Evolutionary conservation across 53 echinoderm and acorn worm genomes (phyloP), one percentile per base, ranked within the genome.

Genomic region (Actinopyga echinites): DNA sequence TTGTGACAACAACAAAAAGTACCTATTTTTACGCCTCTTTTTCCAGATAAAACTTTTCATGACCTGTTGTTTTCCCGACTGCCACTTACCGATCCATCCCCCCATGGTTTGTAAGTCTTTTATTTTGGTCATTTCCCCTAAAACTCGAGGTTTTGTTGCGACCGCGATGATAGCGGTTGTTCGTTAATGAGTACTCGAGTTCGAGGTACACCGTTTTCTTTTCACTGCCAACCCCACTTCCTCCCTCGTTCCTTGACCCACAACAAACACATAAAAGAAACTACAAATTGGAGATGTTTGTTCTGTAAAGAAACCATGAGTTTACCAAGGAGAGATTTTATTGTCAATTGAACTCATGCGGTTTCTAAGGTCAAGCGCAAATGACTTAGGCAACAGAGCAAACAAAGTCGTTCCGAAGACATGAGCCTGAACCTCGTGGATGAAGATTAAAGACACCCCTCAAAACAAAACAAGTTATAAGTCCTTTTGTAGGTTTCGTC

Each of bases 311-410:
- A 67, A 67, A 67, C 68, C 68, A 20, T 67, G 8, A 12, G 31
- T 67, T 67, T 67, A 67, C 68, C 15, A 67, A 67, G 68, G 34
- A 30, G 68, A n/a, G 68, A 19, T 30, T 67, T 67, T 67, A 67
- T 67, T 30, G 68, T 67, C 20, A 8, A n/a, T 32, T 35, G 68
- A 67, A 34, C 68, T 67, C 37, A 67, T 67, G 68, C 37, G 68
- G 68, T 67, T 67, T 67, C 3, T 34, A 67, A 67, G 68, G 68
- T 67, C 68, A 67, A 67, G 68, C 68, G 34, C 68, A 67, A 67
- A 67, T 33, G 68, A 35, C 68, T 67, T 67, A 67, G 68, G 34
- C 34, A 67, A 67, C 68, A 15, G 68, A 37, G 34, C 21, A 67
- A 67, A 67, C 68, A 67, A 17, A 37, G 31, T 2, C 63, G 11